Evolutionary conservation across 2,797 vertebrate species (phyloP).

Genomic region (Emydoidea blandingii): DNA sequence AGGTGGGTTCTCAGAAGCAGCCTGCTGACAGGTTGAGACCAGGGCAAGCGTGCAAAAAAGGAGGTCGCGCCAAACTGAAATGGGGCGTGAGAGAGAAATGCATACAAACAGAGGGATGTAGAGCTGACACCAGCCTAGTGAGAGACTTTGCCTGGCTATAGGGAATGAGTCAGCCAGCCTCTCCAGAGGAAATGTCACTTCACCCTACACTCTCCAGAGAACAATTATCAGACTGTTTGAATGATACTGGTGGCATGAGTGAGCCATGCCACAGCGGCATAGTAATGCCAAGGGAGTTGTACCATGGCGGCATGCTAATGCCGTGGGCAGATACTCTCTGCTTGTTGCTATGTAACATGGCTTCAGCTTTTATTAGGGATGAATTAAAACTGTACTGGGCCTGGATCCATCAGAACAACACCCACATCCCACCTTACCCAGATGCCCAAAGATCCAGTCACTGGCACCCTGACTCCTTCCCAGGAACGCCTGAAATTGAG

Average conservation of each 20-base stretch:
- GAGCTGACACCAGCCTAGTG: not conserved
- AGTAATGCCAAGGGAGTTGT: not conserved
- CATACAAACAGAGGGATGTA: not conserved
- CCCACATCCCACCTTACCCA: not conserved
- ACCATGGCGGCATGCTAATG: not conserved
- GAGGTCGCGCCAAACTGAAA: not conserved
- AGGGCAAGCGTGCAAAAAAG: conserved; percentile 6
- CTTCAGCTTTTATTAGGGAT: not conserved
- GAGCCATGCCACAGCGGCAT: not conserved
- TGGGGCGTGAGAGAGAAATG: accelerated
- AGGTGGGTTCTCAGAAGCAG: conserved; percentile 37
- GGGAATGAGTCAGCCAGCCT: not conserved
- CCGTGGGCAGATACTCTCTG: not conserved
- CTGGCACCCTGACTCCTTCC: not conserved
- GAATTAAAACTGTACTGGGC: not conserved
- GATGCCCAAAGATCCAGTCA: not conserved
- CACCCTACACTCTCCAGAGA: conserved; percentile 42
- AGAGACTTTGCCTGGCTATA: accelerated
- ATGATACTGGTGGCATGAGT: not conserved
- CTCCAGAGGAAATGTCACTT: not conserved
- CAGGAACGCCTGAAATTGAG: not conserved
- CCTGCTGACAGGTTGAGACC: conserved; percentile 27
- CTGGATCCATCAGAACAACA: not conserved
- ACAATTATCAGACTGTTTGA: not conserved
- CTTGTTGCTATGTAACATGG: not conserved